Base-by-base conservation (phyloP, 2,888 invertebrate genomes). In the Dendrolimus pini region DNA sequence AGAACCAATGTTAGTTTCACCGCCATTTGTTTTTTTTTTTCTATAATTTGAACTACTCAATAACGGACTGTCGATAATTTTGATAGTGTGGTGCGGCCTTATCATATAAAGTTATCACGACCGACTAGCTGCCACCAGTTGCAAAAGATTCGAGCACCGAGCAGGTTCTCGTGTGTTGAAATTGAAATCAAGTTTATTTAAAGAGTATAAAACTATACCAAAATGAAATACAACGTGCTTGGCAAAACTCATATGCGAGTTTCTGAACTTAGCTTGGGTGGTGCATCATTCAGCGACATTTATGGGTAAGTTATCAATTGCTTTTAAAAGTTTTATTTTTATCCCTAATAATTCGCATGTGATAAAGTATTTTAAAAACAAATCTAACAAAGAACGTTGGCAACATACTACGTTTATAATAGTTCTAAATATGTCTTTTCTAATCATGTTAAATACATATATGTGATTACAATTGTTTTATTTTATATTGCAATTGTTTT, bases 251-350 rank as follows among this genome's bases (percentile, higher is more conserved):
- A 93, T 52, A 77, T 97, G 64, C 78, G 91, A 60, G 89, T 96
- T 41, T 96, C 96, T 2, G 92, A 93, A 71, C 72, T 97, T 54
- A 93, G 95, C 47, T 82, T 96, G 52, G 97, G 96, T n/a, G 93
- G 95, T 55, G 96, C 93, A 10, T 92, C 94, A 3, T 93, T 96
- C 62, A 94, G 94, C 67, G 90, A 92, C 61, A 92, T 94, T 70
- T 96, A 95, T 80, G 95, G 95, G 95, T 95, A 89, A 80, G 89
- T 79, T 47, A 8, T 2, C 12, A 10, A 47, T 1, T 47, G 12
- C 9, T 47, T 47, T 47, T 30, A 30, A 0, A 30, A 30, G 30
- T 30, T 30, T 30, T 30, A 30, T 30, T 30, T 30, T 30, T 30
- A 30, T 30, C 30, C 30, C 30, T 30, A 30, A 30, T 30, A 30